phyloP scores from a whole-genome alignment of 2,888 invertebrate genomes.

The Melanchra persicariae region DNA sequence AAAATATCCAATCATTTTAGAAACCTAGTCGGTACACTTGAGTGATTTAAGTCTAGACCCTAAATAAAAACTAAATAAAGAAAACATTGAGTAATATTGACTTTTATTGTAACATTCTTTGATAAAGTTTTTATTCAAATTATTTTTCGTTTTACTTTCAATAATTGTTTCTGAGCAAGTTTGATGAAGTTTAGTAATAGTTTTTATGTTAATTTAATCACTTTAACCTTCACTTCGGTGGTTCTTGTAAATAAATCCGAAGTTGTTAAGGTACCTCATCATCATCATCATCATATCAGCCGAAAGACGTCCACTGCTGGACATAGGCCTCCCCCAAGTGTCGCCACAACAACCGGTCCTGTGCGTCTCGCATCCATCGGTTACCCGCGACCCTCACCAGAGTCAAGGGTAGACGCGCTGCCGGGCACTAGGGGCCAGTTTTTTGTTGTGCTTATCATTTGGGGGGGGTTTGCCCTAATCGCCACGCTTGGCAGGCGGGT shows the following conservation, averaged over 20 bases:
- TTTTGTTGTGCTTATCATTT: no score
- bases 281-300: no score
- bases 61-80: conserved; percentile 15
- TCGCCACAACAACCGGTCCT: no score
- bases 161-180: conserved; percentile 19
- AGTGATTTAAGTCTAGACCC: conserved; percentile 38
- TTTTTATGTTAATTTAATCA: not conserved
- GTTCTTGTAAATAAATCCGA: not conserved
- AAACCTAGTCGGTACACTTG: conserved; percentile 19
- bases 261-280: no score
- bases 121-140: conserved; percentile 6
- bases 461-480: no score
- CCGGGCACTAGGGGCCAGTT: no score
- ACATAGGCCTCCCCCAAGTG: no score
- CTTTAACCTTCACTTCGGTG: not conserved
- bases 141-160: not conserved
- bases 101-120: conserved; percentile 8
- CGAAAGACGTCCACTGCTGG: no score
- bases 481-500: no score
- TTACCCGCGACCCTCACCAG: no score
- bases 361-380: no score
- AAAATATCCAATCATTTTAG: conserved; percentile 29
- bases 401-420: no score
- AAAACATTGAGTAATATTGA: conserved; percentile 8
- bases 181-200: not conserved